phyloP scores from a whole-genome alignment of 1,140 invertebrate species.

The Ruditapes philippinarum region DNA sequence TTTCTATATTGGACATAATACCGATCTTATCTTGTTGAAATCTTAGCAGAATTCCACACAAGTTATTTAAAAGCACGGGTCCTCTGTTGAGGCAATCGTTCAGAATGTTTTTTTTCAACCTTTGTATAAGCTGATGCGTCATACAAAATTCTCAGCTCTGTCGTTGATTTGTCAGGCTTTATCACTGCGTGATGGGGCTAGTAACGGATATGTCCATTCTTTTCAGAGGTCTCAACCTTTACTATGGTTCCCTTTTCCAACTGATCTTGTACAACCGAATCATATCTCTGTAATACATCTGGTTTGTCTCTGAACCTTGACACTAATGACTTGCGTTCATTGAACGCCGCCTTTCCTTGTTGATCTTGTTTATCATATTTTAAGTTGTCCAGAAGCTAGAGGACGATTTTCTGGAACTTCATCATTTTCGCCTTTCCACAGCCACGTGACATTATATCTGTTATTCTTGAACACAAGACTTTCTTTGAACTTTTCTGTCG shows the following conservation, averaged over 20 bases:
- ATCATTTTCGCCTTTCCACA: neutral
- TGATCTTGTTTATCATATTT: no score
- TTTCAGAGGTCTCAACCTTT: neutral
- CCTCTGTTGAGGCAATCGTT: constrained; percentile 17
- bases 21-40: neutral
- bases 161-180: neutral
- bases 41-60: constrained; percentile 9
- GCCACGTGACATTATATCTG: constrained; percentile 1
- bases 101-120: neutral
- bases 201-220: neutral
- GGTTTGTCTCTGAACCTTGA: neutral
- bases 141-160: neutral
- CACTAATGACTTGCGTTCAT: no score
- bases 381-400: neutral
- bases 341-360: no score
- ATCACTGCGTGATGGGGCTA: constrained; percentile 25
- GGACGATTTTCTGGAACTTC: neutral
- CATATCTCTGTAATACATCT: constrained; percentile 16
- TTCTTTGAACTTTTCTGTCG: constrained; percentile 10
- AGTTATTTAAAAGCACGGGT: constrained; percentile 6
- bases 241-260: constrained; percentile 23
- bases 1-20: constrained; percentile 27
- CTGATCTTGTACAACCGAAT: constrained; percentile 13
- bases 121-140: no score
- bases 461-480: constrained; percentile 1